phyloP scores from a whole-genome alignment of 1,140 invertebrate species.

The Polypedilum pembai region DNA sequence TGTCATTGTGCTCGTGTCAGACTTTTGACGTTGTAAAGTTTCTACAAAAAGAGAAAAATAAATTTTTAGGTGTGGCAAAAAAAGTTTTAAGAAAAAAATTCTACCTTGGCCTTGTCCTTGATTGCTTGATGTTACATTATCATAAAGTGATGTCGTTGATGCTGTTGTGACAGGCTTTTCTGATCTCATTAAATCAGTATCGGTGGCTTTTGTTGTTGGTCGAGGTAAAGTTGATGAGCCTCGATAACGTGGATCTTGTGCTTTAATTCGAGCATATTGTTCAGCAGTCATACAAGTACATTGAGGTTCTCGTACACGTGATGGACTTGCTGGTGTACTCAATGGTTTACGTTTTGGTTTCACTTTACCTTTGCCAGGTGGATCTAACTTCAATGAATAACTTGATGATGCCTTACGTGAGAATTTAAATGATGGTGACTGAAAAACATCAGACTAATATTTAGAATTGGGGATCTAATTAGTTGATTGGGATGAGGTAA shows the following conservation, averaged over 20 bases:
- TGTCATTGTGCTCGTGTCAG: constrained; percentile 55
- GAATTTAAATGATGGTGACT: constrained; percentile 96
- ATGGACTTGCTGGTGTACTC: constrained; percentile 89
- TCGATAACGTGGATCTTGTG: constrained; percentile 76
- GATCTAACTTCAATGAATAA: constrained; percentile 88
- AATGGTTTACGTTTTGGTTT: constrained; percentile 80
- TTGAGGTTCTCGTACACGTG: constrained; percentile 75
- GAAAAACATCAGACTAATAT: constrained; percentile 58
- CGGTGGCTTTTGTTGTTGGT: constrained; percentile 60
- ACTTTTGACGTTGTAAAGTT: constrained; percentile 50
- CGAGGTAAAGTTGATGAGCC: constrained; percentile 77
- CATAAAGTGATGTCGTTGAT: constrained; percentile 81
- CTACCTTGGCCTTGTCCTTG: constrained; percentile 49
- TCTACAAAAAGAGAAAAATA: constrained; percentile 32
- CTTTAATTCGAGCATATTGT: constrained; percentile 75
- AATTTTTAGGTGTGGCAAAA: no score
- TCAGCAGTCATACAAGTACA: constrained; percentile 93
- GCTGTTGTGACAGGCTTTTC: constrained; percentile 69
- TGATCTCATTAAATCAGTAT: constrained; percentile 52
- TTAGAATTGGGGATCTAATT: constrained; percentile 42
- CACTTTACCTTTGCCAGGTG: constrained; percentile 74
- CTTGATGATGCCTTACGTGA: constrained; percentile 93
- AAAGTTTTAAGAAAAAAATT: constrained; percentile 20
- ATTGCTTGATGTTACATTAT: constrained; percentile 63
- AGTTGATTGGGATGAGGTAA: background rate